These are phyloP conservation scores for Tenthredo amoena DNA, from an alignment of 2,888 invertebrate genomes.

Conservation along the genomic window DNA sequence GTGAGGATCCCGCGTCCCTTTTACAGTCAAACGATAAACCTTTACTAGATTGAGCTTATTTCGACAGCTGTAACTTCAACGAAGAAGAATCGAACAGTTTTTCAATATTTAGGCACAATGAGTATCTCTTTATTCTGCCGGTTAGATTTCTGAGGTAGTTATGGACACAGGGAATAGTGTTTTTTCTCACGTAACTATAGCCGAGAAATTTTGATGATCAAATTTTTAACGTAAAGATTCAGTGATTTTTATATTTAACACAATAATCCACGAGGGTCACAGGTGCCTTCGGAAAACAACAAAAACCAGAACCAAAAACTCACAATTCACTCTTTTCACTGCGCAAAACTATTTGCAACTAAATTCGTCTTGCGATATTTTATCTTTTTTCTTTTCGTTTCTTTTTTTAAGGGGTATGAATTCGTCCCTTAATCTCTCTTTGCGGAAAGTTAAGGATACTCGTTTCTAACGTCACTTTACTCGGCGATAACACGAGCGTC, in stretches of 20 bases:
- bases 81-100: not conserved
- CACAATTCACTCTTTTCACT: constrained; percentile 4
- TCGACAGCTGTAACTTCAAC: not conserved
- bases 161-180: not conserved
- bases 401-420: not conserved
- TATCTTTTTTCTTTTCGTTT: not conserved
- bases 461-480: constrained; percentile 16
- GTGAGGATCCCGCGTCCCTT: not conserved
- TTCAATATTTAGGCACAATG: not conserved
- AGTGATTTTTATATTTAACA: not conserved
- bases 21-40: not conserved
- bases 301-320: constrained; percentile 18
- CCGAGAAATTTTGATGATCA: no score
- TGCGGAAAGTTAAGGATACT: not conserved
- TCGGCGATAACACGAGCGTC: constrained; percentile 10
- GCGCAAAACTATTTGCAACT: not conserved
- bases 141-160: not conserved
- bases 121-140: not conserved
- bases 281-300: not conserved
- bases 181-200: not conserved
- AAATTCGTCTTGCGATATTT: not conserved
- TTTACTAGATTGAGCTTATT: not conserved
- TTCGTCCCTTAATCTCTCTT: not conserved
- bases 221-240: not conserved
- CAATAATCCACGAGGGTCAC: constrained; percentile 34